phyloP scores from a whole-genome alignment of 2,888 invertebrate genomes.

The Amaurobius ferox region DNA sequence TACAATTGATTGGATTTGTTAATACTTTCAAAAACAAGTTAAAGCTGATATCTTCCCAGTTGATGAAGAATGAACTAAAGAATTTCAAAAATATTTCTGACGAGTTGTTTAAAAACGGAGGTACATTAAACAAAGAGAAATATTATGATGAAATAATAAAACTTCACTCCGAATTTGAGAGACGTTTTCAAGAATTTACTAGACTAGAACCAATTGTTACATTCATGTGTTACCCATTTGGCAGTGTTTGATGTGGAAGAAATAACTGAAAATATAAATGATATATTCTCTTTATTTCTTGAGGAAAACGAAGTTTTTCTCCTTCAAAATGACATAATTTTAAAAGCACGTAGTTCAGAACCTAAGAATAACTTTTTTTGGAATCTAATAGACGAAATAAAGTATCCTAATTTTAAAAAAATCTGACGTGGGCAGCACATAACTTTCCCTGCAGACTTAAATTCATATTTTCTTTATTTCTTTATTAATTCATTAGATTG shows the following conservation, averaged over 20 bases:
- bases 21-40: constrained; percentile 3
- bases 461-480: too few relatives aligned
- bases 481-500: too few relatives aligned
- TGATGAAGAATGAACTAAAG: constrained; percentile 1
- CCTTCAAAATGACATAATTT: constrained; percentile 12
- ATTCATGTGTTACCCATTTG: constrained; percentile 18
- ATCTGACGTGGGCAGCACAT: too few relatives aligned
- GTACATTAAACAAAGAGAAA: constrained; percentile 10
- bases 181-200: constrained; percentile 6
- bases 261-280: constrained; percentile 15
- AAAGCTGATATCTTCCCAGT: not conserved
- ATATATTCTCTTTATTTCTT: not conserved
- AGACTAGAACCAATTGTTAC: constrained; percentile 12
- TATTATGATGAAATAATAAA: not conserved
- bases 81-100: constrained; percentile 15
- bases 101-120: constrained; percentile 7
- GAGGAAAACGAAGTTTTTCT: not conserved
- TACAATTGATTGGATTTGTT: not conserved
- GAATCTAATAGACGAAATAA: constrained; percentile 8
- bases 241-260: constrained; percentile 14
- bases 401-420: constrained; percentile 2
- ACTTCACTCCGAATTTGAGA: not conserved
- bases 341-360: constrained; percentile 1
- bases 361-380: not conserved
- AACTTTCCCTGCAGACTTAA: too few relatives aligned